Percentiles rank a stretch among this genome's conserved stretches.
These are phyloP conservation scores for Gnathonemus echidnorhynchus DNA, from an alignment of 2,113 vertebrate species.

Conservation along the genomic window DNA sequence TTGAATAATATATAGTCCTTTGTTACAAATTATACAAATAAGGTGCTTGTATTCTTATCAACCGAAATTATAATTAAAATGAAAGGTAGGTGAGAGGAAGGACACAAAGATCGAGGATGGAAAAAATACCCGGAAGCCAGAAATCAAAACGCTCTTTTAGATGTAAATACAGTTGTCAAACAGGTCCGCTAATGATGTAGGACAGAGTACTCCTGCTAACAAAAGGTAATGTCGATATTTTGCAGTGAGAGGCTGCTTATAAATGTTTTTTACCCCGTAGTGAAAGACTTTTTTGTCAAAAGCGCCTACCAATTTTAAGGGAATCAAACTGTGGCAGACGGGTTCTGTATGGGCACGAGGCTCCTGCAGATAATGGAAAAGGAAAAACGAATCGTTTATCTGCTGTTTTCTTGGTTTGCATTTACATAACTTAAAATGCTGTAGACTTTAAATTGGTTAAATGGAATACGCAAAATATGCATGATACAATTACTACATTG, in stretches of 20 bases:
- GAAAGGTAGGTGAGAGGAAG: constrained; percentile 44
- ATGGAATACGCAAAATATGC: not conserved
- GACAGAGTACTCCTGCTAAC: constrained; percentile 62
- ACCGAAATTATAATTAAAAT: not conserved
- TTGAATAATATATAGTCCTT: not conserved
- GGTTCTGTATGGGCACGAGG: not conserved
- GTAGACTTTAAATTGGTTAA: not conserved
- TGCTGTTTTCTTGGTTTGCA: not conserved
- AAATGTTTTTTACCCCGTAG: not conserved
- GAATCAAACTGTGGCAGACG: not conserved
- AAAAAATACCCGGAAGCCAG: constrained; percentile 22
- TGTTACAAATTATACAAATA: not conserved
- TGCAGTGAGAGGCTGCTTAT: constrained; percentile 58
- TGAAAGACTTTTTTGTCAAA: not conserved
- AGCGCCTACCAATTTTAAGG: not conserved
- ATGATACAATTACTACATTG: not conserved
- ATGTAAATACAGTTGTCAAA: constrained; percentile 84
- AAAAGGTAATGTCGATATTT: constrained; percentile 75
- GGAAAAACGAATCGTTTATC: not conserved
- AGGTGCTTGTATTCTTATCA: not conserved
- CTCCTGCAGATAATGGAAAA: not conserved
- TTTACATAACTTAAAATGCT: not conserved
- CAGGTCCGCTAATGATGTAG: constrained; percentile 86
- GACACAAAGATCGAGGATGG: constrained; percentile 69
- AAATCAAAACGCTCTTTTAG: constrained; percentile 60